These are phyloP conservation scores for Tipula confusa DNA, from an alignment of 2,888 invertebrate species.

Conservation along the genomic window DNA sequence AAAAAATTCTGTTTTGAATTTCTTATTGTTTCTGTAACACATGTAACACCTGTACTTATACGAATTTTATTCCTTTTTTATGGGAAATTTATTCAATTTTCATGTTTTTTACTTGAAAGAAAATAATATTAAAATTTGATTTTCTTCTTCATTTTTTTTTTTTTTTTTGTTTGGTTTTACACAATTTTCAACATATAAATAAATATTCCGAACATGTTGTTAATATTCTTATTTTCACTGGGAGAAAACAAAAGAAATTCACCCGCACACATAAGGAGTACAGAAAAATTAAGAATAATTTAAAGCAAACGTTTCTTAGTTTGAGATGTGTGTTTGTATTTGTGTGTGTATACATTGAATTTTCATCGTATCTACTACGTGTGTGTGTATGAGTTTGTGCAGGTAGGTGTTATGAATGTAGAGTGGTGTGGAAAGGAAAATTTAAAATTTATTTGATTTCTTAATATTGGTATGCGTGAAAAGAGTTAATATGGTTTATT, in stretches of 20 bases:
- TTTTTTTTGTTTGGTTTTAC: background rate
- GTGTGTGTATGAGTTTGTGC: background rate
- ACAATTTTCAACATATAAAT: conserved; percentile 20
- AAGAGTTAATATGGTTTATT: conserved; percentile 32
- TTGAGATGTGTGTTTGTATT: background rate
- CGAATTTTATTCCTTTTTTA: conserved; percentile 3
- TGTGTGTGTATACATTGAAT: background rate
- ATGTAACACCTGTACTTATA: conserved; percentile 25
- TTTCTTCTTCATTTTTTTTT: background rate
- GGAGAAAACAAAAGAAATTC: background rate
- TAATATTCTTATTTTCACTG: conserved; percentile 20
- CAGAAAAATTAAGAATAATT: background rate
- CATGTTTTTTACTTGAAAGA: conserved; percentile 16
- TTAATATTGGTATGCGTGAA: background rate
- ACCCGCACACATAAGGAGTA: background rate
- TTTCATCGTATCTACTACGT: too few relatives aligned
- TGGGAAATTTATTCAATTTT: conserved; percentile 28
- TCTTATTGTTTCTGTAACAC: conserved; percentile 20
- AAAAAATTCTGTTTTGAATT: conserved; percentile 7
- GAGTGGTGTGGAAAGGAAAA: background rate
- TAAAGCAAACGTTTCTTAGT: background rate
- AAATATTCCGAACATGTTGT: conserved; percentile 20
- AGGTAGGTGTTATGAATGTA: background rate
- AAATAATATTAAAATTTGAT: conserved; percentile 17
- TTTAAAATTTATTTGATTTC: background rate